phyloP scores from a whole-genome alignment of 2,888 invertebrate species.

The Ferdinandea cuprea region DNA sequence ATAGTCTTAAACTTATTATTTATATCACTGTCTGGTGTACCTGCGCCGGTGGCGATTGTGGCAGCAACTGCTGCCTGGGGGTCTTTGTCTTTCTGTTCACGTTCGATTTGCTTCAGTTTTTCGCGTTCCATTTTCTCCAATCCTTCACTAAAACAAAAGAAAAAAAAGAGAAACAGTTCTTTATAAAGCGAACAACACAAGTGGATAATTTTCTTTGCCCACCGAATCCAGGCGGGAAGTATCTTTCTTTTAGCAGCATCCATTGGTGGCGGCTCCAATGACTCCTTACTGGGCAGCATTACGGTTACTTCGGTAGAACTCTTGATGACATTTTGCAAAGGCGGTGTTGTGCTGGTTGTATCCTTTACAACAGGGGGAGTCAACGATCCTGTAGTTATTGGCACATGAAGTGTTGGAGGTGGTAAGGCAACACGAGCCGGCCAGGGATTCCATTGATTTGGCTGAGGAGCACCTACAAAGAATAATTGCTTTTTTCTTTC shows the following conservation, averaged over 20 bases:
- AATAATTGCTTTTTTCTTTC: background rate
- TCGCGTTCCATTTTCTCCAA: slow-evolving; percentile 98
- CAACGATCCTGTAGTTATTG: slow-evolving; percentile 39
- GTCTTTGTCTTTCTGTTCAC: slow-evolving; percentile 83
- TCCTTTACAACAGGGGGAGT: slow-evolving; percentile 47
- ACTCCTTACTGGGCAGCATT: slow-evolving; percentile 40
- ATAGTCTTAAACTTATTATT: slow-evolving; percentile 72
- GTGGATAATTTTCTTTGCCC: slow-evolving; percentile 85
- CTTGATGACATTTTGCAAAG: slow-evolving; percentile 37
- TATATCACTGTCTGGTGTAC: slow-evolving; percentile 71
- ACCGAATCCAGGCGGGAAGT: slow-evolving; percentile 98
- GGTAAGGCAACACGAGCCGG: slow-evolving; percentile 62
- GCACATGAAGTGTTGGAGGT: slow-evolving; percentile 71
- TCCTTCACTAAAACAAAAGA: slow-evolving; percentile 85
- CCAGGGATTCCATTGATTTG: slow-evolving; percentile 57
- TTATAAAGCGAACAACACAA: no score
- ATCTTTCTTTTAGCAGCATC: slow-evolving; percentile 94
- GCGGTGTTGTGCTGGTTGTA: slow-evolving; percentile 34
- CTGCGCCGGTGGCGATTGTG: slow-evolving; percentile 75
- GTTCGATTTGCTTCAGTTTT: slow-evolving; percentile 93
- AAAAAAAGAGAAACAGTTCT: background rate
- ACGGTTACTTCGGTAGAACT: slow-evolving; percentile 10
- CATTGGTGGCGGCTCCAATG: slow-evolving; percentile 81
- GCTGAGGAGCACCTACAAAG: slow-evolving; percentile 42
- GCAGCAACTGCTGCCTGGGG: slow-evolving; percentile 74